A percentile compares a stretch with the other conserved stretches of the same genome.
Conservation (phyloP, 2,113 vertebrate genomes). For the Rhabdornis inornatus region DNA sequence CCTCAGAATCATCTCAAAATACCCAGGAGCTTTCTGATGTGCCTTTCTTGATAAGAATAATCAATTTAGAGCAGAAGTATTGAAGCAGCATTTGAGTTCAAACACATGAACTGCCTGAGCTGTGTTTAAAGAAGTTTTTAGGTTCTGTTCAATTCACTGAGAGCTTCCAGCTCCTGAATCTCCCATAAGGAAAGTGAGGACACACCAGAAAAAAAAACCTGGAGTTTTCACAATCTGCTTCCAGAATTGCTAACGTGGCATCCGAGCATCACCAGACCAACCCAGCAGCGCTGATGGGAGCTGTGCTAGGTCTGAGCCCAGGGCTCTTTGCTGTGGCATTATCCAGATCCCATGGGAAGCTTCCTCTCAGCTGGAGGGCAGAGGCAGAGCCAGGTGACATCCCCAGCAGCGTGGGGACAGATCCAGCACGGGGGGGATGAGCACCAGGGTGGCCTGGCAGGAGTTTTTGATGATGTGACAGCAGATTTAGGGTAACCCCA, state of each 20-base stretch:
- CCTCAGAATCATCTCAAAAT: neutral
- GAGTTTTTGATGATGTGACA: neutral
- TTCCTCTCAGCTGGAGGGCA: neutral
- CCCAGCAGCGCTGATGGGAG: neutral
- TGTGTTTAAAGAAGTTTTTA: neutral
- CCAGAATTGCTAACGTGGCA: neutral
- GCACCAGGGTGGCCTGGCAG: rapidly evolving
- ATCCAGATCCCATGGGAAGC: neutral
- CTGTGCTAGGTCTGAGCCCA: neutral
- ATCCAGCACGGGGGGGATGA: neutral
- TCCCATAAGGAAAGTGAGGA: rapidly evolving
- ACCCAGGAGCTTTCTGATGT: neutral
- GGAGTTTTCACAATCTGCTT: neutral
- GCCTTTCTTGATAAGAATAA: neutral
- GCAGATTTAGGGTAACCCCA: neutral
- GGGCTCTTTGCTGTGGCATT: neutral
- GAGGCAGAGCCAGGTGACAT: neutral
- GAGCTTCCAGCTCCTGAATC: neutral
- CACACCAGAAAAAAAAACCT: neutral
- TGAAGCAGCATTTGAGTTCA: neutral
- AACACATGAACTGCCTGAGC: neutral
- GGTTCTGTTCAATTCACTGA: neutral
- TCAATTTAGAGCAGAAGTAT: neutral
- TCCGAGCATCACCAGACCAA: neutral
- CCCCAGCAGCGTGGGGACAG: neutral